Percentiles rank a stretch among this genome's conserved stretches.
phyloP scores from a whole-genome alignment of 2,888 invertebrate genomes.

The Exocentrus adspersus region DNA sequence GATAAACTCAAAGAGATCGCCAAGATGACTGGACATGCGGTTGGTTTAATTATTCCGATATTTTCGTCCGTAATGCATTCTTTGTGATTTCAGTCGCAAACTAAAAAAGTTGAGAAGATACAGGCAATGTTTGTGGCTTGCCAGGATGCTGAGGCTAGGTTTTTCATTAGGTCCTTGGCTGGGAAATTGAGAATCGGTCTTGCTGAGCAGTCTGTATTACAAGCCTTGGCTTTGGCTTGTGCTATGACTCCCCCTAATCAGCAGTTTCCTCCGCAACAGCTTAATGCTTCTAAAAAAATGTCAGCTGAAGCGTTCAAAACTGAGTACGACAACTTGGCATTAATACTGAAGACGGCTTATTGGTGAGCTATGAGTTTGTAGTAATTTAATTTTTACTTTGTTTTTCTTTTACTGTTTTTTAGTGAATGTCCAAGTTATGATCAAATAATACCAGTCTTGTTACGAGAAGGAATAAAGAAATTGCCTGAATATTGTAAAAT shows the following conservation, averaged over 20 bases:
- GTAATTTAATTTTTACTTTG: not conserved
- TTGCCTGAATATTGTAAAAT: conserved; percentile 85
- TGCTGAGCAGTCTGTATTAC: conserved; percentile 94
- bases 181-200: conserved; percentile 96
- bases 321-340: conserved; percentile 76
- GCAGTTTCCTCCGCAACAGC: conserved; percentile 69
- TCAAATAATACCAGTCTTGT: conserved; percentile 79
- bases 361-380: conserved; percentile 68
- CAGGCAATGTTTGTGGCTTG: conserved; percentile 94
- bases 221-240: conserved; percentile 88
- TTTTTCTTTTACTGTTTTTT: no score
- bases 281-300: conserved; percentile 73
- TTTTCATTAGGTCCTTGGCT: conserved; percentile 86
- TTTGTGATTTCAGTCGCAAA: conserved; percentile 70
- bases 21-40: conserved; percentile 80
- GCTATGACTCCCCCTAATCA: conserved; percentile 82
- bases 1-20: conserved; percentile 88
- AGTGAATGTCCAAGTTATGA: conserved; percentile 97
- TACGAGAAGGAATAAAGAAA: conserved; percentile 78
- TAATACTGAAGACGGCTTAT: conserved; percentile 90
- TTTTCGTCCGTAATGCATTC: no score
- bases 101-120: conserved; percentile 92
- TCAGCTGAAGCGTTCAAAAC: conserved; percentile 77
- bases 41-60: conserved; percentile 62
- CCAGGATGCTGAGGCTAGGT: conserved; percentile 86